Percentiles rank a stretch among this genome's conserved stretches.
Conservation (phyloP, 2,113 vertebrate species). For the Poecilia latipinna region DNA sequence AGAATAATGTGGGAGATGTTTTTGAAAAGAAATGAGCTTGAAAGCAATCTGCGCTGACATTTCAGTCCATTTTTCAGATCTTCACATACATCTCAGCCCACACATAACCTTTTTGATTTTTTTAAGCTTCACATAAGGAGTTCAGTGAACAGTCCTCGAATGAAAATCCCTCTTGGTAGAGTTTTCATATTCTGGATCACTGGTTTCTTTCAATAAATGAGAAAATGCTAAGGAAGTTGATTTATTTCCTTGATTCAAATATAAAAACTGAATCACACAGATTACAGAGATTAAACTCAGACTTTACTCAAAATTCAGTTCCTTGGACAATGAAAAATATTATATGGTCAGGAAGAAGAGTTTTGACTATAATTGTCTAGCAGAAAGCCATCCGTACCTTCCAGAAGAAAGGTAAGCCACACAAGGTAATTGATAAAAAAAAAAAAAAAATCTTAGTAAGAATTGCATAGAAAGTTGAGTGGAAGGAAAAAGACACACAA, state of each 20-base stretch:
- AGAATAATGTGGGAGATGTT: slow-evolving; percentile 46
- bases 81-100: slow-evolving; percentile 62
- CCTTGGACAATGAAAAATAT: background rate
- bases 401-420: background rate
- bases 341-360: background rate
- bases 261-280: background rate
- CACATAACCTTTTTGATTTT: slow-evolving; percentile 56
- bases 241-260: background rate
- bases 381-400: background rate
- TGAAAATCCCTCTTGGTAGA: slow-evolving; percentile 26
- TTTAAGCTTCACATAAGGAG: slow-evolving; percentile 14
- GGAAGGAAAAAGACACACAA: background rate
- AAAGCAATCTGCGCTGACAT: slow-evolving; percentile 60
- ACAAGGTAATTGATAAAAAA: background rate
- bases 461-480: background rate
- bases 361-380: background rate
- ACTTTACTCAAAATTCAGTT: background rate
- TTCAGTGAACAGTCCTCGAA: slow-evolving; percentile 27
- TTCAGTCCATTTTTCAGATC: slow-evolving; percentile 53
- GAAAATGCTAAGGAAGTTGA: background rate
- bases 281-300: background rate
- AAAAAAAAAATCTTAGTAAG: background rate
- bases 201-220: background rate
- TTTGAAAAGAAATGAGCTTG: slow-evolving; percentile 42
- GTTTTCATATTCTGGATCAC: slow-evolving; percentile 39